Percentiles rank a stretch among this genome's conserved stretches.
Conservation (phyloP, 2,113 vertebrate species). For the Megaceryle torquata region DNA sequence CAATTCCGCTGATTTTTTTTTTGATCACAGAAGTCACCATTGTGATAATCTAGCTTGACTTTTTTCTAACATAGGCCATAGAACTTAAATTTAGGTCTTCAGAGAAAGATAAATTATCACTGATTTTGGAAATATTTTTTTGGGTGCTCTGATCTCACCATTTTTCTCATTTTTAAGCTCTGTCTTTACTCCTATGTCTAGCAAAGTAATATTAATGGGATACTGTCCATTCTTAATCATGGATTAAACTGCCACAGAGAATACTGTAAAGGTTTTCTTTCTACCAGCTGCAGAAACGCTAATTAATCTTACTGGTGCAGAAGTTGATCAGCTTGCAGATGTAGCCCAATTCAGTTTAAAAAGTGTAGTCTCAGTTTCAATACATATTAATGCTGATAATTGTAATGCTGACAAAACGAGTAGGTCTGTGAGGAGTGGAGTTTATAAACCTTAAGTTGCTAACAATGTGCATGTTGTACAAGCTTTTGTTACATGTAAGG, state of each 20-base stretch:
- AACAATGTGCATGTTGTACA: neutral
- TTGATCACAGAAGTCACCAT: conserved; percentile 54
- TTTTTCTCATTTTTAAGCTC: neutral
- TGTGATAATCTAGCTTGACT: conserved; percentile 63
- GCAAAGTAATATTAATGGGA: neutral
- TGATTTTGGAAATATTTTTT: neutral
- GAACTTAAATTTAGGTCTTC: conserved; percentile 2
- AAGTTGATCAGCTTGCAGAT: neutral
- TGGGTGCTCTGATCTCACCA: neutral
- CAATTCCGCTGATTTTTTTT: neutral
- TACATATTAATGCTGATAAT: neutral
- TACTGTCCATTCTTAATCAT: neutral
- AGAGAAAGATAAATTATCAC: neutral
- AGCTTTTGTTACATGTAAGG: neutral
- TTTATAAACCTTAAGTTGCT: neutral
- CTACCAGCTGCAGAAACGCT: neutral
- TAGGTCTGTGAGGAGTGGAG: neutral
- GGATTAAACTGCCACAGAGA: neutral
- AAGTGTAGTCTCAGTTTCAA: neutral
- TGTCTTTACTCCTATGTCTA: neutral
- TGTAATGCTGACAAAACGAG: neutral
- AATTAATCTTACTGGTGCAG: neutral
- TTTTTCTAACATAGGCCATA: conserved; percentile 44
- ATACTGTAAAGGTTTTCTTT: neutral
- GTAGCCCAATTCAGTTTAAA: neutral